Base-by-base conservation (phyloP, 2,888 invertebrate species). In the Pachycephus smyrnensis region DNA sequence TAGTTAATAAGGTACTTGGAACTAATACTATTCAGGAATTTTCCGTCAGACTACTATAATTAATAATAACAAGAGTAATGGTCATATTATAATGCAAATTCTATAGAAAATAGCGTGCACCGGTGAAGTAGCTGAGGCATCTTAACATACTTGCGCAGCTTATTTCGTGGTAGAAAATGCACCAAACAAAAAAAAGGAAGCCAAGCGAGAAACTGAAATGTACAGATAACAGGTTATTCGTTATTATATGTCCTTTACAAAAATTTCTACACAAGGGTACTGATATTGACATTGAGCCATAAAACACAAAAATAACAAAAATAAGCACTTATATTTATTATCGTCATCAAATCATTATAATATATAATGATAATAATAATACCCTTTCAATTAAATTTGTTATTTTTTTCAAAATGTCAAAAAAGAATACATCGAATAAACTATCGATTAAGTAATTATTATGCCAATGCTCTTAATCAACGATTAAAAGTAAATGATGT, bases 11-110 rank as follows among this genome's bases (percentile, higher is more conserved):
- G 31, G 71, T 55, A 71, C 71, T 32, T 32, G 71, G 32, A 31
- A 32, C 71, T 71, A 71, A 71, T 71, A 55, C 55, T 55, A 55
- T 55, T 32, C 31, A 71, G 31, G 71, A 71, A 71, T 71, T 32
- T 32, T 71, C 71, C 55, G 55, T 55, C 23, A 23, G 55, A 23
- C 23, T 55, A 55, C 23, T 55, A 55, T 55, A 23, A 55, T 55
- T 55, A 55, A 55, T 23, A 55, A 55, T 55, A 55, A 55, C 23
- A 55, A 55, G 23, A 55, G 55, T 55, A 55, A 55, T 1, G 4
- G 55, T 55, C 55, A 55, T 55, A 55, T 23, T 55, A 23, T 55
- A 15, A 55, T 55, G 55, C 55, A 23, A 23, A 55, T 55, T 55
- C 55, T 23, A 55, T 55, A 55, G 55, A 55, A 55, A 55, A 55